phyloP scores from a whole-genome alignment of 2,797 vertebrate genomes.

The Poeciliopsis presidionis region DNA sequence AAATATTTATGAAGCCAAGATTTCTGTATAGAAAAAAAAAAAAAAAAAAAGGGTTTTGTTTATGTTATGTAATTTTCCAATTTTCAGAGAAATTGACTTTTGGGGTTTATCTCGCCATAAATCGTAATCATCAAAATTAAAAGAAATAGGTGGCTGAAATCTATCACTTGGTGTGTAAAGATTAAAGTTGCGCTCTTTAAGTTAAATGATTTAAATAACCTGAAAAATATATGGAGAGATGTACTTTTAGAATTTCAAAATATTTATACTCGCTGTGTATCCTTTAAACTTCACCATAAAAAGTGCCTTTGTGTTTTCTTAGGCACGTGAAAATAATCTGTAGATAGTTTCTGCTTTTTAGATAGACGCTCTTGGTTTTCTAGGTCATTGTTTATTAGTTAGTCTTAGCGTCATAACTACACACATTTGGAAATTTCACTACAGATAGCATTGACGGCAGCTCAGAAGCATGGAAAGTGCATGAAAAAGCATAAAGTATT shows the following conservation, averaged over 20 bases:
- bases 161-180: background rate
- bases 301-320: constrained; percentile 60
- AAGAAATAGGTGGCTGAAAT: background rate
- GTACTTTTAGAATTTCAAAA: background rate
- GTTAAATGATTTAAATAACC: background rate
- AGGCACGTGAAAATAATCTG: constrained; percentile 39
- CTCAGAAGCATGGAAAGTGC: constrained; percentile 23
- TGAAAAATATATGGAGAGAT: background rate
- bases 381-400: background rate
- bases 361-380: background rate
- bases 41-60: background rate
- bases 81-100: background rate
- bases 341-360: constrained; percentile 25
- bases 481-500: background rate
- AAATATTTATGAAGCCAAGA: background rate
- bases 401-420: background rate
- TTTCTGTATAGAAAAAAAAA: background rate
- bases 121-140: background rate
- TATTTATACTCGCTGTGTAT: background rate
- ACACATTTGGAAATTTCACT: background rate
- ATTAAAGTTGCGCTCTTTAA: background rate
- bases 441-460: constrained; percentile 11
- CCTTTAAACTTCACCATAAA: constrained; percentile 17
- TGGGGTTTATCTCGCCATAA: background rate
- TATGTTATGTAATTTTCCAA: background rate